These are phyloP conservation scores for Drosophila austrosaltans DNA, from an alignment of 2,888 invertebrate species.

Conservation along the genomic window DNA sequence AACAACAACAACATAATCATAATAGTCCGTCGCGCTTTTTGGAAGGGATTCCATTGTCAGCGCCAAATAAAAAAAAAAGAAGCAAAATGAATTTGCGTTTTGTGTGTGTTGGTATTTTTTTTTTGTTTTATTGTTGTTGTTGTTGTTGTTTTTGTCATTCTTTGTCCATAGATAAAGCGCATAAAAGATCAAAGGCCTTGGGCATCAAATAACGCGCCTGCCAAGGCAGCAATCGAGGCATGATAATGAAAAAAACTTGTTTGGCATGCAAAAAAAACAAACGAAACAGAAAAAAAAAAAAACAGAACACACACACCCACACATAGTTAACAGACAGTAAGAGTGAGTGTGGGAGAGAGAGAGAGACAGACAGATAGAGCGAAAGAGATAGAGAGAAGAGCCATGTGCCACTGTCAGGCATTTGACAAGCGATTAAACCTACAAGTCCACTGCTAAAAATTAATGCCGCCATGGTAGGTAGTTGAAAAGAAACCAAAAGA, in stretches of 20 bases:
- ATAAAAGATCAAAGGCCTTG: slow-evolving; percentile 75
- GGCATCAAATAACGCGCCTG: slow-evolving; percentile 70
- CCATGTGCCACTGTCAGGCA: slow-evolving; percentile 57
- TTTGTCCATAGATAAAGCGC: slow-evolving; percentile 64
- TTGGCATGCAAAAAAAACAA: slow-evolving; percentile 33
- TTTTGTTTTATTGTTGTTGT: slow-evolving; percentile 14
- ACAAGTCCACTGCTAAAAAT: slow-evolving; percentile 25
- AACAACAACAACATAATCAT: slow-evolving; percentile 5
- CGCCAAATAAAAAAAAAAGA: slow-evolving; percentile 23
- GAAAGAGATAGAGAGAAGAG: background rate
- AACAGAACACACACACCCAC: background rate
- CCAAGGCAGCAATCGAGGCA: slow-evolving; percentile 69
- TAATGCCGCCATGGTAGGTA: slow-evolving; percentile 21
- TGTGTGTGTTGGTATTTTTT: slow-evolving; percentile 3
- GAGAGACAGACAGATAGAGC: background rate
- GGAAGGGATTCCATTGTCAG: slow-evolving; percentile 50
- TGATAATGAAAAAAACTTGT: slow-evolving; percentile 74
- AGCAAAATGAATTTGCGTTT: slow-evolving; percentile 25
- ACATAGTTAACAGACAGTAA: slow-evolving; percentile 30
- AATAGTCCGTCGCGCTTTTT: slow-evolving; percentile 18
- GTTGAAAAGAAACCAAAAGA: slow-evolving; percentile 16
- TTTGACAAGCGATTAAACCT: slow-evolving; percentile 70
- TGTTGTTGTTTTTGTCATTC: slow-evolving; percentile 17
- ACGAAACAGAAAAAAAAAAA: background rate
- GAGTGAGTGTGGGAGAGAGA: background rate